These are phyloP conservation scores for Poeciliopsis turneri DNA, from an alignment of 2,797 vertebrate genomes.

Conservation along the genomic window DNA sequence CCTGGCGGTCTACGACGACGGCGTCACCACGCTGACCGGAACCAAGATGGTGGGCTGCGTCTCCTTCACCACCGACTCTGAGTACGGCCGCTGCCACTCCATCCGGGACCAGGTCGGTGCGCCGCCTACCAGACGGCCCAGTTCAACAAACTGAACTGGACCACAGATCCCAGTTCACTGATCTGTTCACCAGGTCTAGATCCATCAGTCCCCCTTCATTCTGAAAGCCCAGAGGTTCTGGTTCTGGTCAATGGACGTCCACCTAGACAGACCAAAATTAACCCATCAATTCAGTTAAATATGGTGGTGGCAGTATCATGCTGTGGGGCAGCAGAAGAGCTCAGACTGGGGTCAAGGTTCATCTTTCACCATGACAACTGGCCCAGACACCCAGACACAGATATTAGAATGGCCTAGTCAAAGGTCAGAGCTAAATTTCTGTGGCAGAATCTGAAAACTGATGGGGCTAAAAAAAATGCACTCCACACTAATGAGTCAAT, in stretches of 20 bases:
- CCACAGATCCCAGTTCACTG: not conserved
- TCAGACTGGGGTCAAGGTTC: not conserved
- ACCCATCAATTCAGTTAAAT: not conserved
- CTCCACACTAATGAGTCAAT: too few species aligned
- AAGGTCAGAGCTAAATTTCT: not conserved
- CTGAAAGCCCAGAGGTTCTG: not conserved
- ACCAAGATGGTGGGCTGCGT: conserved; percentile 87
- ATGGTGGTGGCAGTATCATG: not conserved
- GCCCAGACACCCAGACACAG: too few species aligned
- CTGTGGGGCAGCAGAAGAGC: not conserved
- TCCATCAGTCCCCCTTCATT: too few species aligned
- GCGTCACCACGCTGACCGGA: conserved; percentile 82
- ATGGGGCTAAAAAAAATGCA: not conserved
- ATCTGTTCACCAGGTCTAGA: not conserved
- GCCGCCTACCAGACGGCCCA: too few species aligned
- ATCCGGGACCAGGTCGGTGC: conserved; percentile 79
- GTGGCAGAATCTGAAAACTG: not conserved
- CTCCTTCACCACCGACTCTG: conserved; percentile 82
- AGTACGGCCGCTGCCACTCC: conserved; percentile 85
- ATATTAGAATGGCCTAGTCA: not conserved
- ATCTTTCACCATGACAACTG: not conserved
- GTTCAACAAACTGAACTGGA: too few species aligned
- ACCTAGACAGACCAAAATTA: too few species aligned
- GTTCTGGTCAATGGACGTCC: not conserved
- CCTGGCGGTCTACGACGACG: conserved; percentile 86